Conservation (phyloP, 2,888 invertebrate genomes). For the Eurytoma adleriae region DNA sequence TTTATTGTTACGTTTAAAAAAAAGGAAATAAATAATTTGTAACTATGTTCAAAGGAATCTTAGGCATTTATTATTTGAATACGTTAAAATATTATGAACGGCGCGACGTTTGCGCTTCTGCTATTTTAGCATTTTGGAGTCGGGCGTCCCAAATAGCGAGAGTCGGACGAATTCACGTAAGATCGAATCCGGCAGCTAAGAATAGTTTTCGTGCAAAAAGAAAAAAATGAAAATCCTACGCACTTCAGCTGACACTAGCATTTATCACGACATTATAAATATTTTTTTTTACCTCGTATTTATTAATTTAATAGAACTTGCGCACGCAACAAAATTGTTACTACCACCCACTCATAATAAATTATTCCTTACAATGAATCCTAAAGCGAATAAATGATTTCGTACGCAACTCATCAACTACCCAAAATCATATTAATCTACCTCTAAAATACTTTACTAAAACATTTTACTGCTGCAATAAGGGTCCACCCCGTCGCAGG, state of each 20-base stretch:
- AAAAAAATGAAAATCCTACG: neutral
- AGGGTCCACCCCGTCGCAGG: too few species aligned
- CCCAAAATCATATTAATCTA: too few species aligned
- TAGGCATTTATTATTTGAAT: neutral
- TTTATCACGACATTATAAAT: neutral
- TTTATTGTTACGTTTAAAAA: too few species aligned
- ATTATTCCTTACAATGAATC: neutral
- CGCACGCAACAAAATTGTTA: neutral
- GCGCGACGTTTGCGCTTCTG: constrained; percentile 15
- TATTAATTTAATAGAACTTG: neutral
- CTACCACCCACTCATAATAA: neutral
- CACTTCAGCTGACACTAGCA: neutral
- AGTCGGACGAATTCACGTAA: constrained; percentile 47
- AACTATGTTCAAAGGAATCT: too few species aligned
- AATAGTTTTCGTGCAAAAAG: constrained; percentile 49
- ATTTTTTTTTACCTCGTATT: neutral
- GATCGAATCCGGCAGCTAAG: constrained; percentile 55
- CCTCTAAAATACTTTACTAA: too few species aligned
- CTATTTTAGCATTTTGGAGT: constrained; percentile 58
- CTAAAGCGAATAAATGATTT: too few species aligned
- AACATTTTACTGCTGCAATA: too few species aligned
- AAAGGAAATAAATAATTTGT: too few species aligned
- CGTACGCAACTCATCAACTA: too few species aligned
- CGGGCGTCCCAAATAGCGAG: constrained; percentile 56
- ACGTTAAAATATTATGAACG: constrained; percentile 36